Base-by-base conservation (phyloP, 2,797 vertebrate species). In the Perodicticus potto region DNA sequence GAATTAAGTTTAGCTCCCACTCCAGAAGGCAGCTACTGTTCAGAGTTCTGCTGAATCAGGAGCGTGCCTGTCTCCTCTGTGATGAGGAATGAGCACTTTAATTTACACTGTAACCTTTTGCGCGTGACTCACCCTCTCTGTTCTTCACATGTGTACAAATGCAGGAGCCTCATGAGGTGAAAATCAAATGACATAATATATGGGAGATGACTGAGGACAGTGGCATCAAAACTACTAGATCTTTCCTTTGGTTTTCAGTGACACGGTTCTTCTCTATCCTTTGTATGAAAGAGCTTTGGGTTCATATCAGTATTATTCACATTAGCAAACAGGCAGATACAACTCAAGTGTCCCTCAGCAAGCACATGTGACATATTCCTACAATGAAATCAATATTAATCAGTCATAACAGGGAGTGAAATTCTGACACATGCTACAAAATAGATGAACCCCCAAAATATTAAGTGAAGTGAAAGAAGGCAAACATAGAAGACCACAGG, bases 121-220 rank as follows among this genome's bases (percentile, higher is more conserved):
- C 8, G 7, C 23, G 40, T 85, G 74, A 45, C 73, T 45, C 32
- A 57, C 14, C 13, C 45, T 81, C 86, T 67, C 76, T 95, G 89
- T 76, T 55, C 76, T 82, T 80, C 10, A 0, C 22, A 7, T 25
- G 34, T 34, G 20, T 9, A 23, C 76, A 63, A n/a, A 25, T 22
- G 3, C 20, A 34, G 5, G 1, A 40, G n/a, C 22, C 5, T 86
- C 13, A 0, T 0, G 27, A 29, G 1, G 29, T 14, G 17, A 74
- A 20, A 25, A 67, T 23, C 57, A n/a, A 23, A 37, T 14, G 63
- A 91, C 14, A 20, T 67, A 37, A 69, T 10, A 34, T 17, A 13
- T 1, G 20, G 80, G 57, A 90, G 45, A 40, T 32, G 20, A 32
- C 49, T n/a, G 61, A 73, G 65, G 9, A 34, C 12, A 8, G 13